Evolutionary conservation across 2,113 vertebrate species (phyloP).

Genomic region (Falcunculus frontatus): DNA sequence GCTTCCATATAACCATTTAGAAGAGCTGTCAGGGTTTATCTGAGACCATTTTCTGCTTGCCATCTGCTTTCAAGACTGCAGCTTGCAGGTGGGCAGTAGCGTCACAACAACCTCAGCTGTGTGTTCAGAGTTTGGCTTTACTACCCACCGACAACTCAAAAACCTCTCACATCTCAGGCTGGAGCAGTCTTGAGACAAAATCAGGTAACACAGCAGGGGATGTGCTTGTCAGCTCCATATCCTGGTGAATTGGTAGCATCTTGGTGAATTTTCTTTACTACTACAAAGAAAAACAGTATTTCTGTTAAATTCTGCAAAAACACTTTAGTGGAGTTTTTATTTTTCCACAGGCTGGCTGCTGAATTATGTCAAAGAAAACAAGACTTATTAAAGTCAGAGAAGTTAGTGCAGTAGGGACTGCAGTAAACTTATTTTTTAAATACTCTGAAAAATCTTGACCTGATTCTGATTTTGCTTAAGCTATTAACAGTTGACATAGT

Average conservation of each 20-base stretch:
- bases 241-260: background rate
- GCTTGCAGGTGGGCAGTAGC: background rate
- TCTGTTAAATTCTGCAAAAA: background rate
- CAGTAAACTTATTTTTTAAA: background rate
- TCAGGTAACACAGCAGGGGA: background rate
- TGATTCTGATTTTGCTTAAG: background rate
- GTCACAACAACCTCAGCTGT: conserved; percentile 26
- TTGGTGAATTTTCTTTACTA: background rate
- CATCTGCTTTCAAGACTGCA: background rate
- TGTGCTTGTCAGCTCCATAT: conserved; percentile 33
- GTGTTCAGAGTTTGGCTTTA: background rate
- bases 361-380: background rate
- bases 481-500: background rate
- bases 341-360: background rate
- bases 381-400: background rate
- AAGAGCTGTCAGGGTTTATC: background rate
- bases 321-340: background rate
- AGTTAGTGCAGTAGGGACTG: background rate
- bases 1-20: conserved; percentile 22
- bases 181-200: background rate
- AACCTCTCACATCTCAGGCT: background rate
- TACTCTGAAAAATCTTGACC: background rate
- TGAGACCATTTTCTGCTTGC: conserved; percentile 44
- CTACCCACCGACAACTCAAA: background rate
- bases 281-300: background rate